A percentile compares a stretch with the other conserved stretches of the same genome.
phyloP scores from a whole-genome alignment of 2,888 invertebrate species.

The Acleris cristana region DNA sequence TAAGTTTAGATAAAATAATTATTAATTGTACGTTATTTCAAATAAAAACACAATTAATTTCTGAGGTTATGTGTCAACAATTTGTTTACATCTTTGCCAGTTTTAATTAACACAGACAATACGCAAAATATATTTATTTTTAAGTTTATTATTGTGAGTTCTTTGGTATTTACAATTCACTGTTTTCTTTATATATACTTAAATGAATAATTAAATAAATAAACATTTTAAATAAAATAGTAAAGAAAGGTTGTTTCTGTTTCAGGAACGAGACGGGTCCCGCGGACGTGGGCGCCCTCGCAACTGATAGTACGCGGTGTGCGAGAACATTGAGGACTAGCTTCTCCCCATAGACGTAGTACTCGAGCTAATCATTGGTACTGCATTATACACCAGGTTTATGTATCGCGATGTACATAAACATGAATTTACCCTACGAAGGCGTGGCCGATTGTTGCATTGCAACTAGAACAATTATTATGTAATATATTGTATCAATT shows the following conservation, averaged over 20 bases:
- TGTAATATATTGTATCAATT: conserved; percentile 77
- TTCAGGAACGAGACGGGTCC: conserved; percentile 77
- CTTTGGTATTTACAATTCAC: too few species aligned
- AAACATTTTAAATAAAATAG: background rate
- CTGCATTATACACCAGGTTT: conserved; percentile 65
- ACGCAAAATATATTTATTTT: too few species aligned
- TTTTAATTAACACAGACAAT: too few species aligned
- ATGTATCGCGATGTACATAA: conserved; percentile 58
- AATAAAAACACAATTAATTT: too few species aligned
- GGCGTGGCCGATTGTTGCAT: conserved; percentile 65
- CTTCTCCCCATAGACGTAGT: conserved; percentile 83
- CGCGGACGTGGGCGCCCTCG: conserved; percentile 78
- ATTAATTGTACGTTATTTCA: too few species aligned
- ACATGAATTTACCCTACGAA: conserved; percentile 56
- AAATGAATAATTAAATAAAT: too few species aligned
- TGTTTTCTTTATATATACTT: too few species aligned
- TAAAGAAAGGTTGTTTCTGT: conserved; percentile 41
- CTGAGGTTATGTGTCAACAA: too few species aligned
- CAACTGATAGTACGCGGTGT: conserved; percentile 66
- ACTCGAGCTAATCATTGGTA: conserved; percentile 76
- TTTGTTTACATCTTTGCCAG: too few species aligned
- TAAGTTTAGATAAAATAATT: too few species aligned
- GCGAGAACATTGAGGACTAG: conserved; percentile 74
- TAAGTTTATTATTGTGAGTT: too few species aligned
- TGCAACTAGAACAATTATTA: conserved; percentile 75